Base-by-base conservation (phyloP, 2,888 invertebrate genomes). In the Eristalis pertinax region DNA sequence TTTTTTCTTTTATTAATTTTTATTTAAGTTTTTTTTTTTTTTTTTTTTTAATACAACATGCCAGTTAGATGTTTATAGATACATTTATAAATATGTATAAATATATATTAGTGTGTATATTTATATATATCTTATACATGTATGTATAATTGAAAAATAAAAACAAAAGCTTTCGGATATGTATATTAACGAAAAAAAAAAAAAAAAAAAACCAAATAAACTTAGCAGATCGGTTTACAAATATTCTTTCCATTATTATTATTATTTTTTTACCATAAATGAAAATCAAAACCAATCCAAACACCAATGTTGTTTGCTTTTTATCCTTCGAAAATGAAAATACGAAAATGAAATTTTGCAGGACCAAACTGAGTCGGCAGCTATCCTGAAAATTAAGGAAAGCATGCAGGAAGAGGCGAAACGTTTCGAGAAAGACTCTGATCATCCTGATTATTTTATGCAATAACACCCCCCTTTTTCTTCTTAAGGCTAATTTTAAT, bases 371-470 rank as follows among this genome's bases (percentile, higher is more conserved):
- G 99, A 99, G 95, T 98, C 98, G 93, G 99, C 99, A 93, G 99
- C 99, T 95, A 99, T 99, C 94, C 96, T 99, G 95, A 99, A 99
- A 96, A 99, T 99, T 94, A 99, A 99, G 95, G 99, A 99, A 95
- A 98, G 98, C 95, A 99, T 99, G 98, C 99, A 99, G 94, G 99
- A 99, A 94, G 99, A 99, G 94, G 99, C 99, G 94, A 99, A 99
- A 95, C 97, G 99, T 94, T 98, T 98, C 95, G 98, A 98, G 94
- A 98, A 98, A 95, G 98, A 98, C 94, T 97, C 98, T 91, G 98
- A 98, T 94, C 98, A 98, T 94, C 97, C 98, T 93, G 98, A 98
- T 94, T 98, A 98, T 95, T 98, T 97, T 94, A 98, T 98, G 97
- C 98, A 97, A 96, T 98, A 97, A 93, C 90, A 90, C 89, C 89